Conservation (phyloP, 2,888 invertebrate genomes). For the Heliconius ismenius region DNA sequence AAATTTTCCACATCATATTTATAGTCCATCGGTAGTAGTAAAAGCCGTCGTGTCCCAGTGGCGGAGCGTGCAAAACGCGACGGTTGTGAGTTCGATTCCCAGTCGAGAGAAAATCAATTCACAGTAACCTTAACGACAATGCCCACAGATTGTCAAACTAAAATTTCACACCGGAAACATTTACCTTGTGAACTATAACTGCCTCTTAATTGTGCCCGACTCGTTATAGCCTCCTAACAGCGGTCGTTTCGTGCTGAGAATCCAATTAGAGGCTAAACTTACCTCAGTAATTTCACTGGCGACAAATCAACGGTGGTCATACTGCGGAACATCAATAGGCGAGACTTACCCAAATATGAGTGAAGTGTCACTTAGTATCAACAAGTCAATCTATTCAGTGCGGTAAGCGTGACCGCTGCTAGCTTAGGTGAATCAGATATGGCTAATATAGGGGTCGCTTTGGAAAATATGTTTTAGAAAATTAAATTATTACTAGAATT, state of each 20-base stretch:
- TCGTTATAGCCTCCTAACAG: constrained; percentile 9
- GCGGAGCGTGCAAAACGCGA: too few relatives aligned
- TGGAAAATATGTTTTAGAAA: neutral
- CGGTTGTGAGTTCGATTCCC: too few relatives aligned
- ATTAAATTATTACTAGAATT: neutral
- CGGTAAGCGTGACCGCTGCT: constrained; percentile 23
- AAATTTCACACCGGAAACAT: constrained; percentile 15
- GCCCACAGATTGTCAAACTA: constrained; percentile 2
- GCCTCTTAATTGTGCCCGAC: constrained; percentile 9
- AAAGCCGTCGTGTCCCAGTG: too few relatives aligned
- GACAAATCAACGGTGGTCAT: constrained; percentile 29
- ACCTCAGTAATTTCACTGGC: constrained; percentile 7
- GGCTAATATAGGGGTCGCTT: neutral
- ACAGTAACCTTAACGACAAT: neutral
- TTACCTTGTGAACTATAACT: constrained; percentile 8
- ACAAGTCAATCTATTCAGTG: constrained; percentile 22
- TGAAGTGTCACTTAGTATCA: constrained; percentile 32
- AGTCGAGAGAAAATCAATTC: neutral
- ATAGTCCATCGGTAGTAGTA: too few relatives aligned
- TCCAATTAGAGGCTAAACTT: constrained; percentile 19
- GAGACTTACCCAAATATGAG: constrained; percentile 35
- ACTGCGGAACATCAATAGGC: constrained; percentile 27
- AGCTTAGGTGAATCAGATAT: neutral
- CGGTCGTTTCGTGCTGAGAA: constrained; percentile 5
- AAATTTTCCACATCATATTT: neutral